These are phyloP conservation scores for Maconellicoccus hirsutus DNA, from an alignment of 1,140 invertebrate genomes.

Conservation along the genomic window DNA sequence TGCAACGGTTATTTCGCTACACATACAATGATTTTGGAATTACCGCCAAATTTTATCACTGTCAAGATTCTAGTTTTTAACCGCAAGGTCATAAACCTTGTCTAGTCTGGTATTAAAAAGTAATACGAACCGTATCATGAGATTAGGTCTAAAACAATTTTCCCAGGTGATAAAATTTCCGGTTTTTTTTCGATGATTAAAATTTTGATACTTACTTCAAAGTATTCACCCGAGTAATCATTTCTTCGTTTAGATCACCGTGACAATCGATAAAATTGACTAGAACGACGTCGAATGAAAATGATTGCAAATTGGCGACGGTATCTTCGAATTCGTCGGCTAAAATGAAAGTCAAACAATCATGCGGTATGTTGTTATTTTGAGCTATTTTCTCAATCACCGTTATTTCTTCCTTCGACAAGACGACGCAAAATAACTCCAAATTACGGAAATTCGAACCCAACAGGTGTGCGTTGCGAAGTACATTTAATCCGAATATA, in stretches of 20 bases:
- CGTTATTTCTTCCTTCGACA: background rate
- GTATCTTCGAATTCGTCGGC: background rate
- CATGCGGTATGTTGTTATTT: background rate
- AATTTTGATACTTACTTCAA: background rate
- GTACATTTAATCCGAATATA: background rate
- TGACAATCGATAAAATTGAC: background rate
- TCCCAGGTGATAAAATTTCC: background rate
- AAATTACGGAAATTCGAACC: background rate
- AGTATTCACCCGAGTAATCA: background rate
- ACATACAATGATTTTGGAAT: background rate
- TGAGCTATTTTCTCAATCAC: background rate
- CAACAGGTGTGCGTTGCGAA: background rate
- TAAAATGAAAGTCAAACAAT: background rate
- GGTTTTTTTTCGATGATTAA: background rate
- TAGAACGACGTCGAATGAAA: background rate
- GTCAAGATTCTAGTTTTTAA: background rate
- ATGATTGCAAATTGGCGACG: background rate
- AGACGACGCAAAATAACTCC: background rate
- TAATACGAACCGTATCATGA: too few species aligned
- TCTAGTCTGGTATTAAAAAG: background rate
- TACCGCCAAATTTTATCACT: background rate
- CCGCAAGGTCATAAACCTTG: constrained; percentile 2
- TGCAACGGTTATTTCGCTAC: background rate
- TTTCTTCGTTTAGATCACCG: constrained; percentile 11
- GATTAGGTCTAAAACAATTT: too few species aligned